Base-by-base conservation (phyloP, 1,140 invertebrate species). In the Bombus turneri region DNA sequence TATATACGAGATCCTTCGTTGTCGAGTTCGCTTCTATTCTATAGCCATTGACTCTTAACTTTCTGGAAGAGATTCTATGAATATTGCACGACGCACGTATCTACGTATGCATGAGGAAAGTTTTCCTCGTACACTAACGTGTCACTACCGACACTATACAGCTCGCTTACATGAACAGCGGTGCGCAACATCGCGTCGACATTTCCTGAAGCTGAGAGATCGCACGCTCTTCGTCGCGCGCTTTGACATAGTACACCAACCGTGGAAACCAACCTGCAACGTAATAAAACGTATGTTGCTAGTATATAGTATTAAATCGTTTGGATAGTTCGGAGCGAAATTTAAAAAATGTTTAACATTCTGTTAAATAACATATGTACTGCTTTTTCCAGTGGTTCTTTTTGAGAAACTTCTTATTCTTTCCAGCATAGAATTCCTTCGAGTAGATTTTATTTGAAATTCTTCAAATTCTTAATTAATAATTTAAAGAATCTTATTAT, bases 41-140 rank as follows among this genome's bases (percentile, higher is more conserved):
- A 73, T 79, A 88, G 78, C 18, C 59, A 22, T 62, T 66, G 76
- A 72, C 68, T 83, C 71, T 77, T 59, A 90, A 90, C 87, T 90
- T 88, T 88, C 89, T 86, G 83, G 73, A 86, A 87, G 83, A 90
- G 86, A 88, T 90, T 89, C 87, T 83, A 91, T 91, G 90, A 91
- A 91, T 91, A 91, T 91, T 91, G 86, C 84, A 91, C 83, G 86
- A 83, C 81, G 77, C 74, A 82, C 74, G 64, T 68, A 76, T 90
- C 74, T 59, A 86, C 47, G 83, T 91, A 91, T 91, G 86, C 85
- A 91, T 90, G 90, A 91, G 86, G 90, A 91, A 91, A 91, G 90
- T 91, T 90, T 90, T 47, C 64, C 72, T 28, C 79, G 28, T 57
- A 80, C 81, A 86, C 79, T 39, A 57, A 86, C 53, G 79, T 75